A percentile compares a stretch with the other conserved stretches of the same genome.
Evolutionary conservation across 2,113 vertebrate species (phyloP).

Genomic region (Dipodomys stephensi): DNA sequence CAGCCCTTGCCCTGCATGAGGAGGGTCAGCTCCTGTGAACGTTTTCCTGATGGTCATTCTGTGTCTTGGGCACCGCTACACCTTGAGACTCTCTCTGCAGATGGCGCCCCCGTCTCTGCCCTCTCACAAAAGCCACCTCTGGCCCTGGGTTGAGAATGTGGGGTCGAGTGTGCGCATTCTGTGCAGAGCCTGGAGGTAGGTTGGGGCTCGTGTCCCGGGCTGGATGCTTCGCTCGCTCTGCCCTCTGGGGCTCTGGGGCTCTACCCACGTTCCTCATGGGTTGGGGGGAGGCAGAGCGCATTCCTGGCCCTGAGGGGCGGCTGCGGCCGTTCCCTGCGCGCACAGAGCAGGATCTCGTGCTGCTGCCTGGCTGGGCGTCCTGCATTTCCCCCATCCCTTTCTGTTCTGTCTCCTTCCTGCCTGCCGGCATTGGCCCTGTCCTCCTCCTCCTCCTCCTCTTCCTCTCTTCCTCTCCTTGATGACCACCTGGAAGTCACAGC

Average conservation of each 20-base stretch:
- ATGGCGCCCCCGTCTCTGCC: conserved; percentile 41
- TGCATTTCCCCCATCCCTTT: fast-evolving
- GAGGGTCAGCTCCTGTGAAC: background rate
- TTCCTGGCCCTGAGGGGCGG: too few species aligned
- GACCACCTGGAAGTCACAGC: background rate
- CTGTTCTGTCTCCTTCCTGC: background rate
- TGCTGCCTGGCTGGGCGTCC: background rate
- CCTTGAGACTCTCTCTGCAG: conserved; percentile 51
- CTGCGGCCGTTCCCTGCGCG: fast-evolving
- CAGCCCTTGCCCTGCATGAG: fast-evolving
- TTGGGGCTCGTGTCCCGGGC: background rate
- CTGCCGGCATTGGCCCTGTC: background rate
- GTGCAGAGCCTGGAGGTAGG: conserved; percentile 51
- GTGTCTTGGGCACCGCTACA: background rate
- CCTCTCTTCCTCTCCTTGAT: background rate
- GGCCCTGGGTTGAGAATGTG: conserved; percentile 10
- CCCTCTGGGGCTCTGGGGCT: background rate
- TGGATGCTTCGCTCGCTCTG: background rate
- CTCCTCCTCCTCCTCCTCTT: background rate
- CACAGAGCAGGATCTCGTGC: background rate
- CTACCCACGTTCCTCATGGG: background rate
- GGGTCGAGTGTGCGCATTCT: background rate
- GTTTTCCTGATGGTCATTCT: background rate
- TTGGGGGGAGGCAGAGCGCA: background rate
- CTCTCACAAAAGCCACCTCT: conserved; percentile 41